phyloP scores from a whole-genome alignment of 2,888 invertebrate species.

The Epinotia nisella region DNA sequence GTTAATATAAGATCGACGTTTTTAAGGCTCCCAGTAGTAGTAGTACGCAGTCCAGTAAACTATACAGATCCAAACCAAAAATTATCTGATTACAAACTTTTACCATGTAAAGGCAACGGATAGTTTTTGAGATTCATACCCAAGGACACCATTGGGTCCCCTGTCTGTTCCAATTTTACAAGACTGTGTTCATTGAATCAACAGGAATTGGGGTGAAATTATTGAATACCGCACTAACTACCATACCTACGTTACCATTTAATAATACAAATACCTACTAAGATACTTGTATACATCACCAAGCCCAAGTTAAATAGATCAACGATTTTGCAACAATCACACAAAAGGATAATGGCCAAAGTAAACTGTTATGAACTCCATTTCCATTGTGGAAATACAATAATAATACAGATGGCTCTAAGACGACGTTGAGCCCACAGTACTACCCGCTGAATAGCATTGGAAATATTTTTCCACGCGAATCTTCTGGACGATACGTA shows the following conservation, averaged over 20 bases:
- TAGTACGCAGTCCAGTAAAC: too few relatives aligned
- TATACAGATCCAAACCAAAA: too few relatives aligned
- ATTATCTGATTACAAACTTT: too few relatives aligned
- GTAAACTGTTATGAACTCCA: constrained; percentile 37
- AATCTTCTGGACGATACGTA: constrained; percentile 47
- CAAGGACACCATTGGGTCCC: too few relatives aligned
- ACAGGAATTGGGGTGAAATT: too few relatives aligned
- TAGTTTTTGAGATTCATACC: too few relatives aligned
- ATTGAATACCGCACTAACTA: neutral
- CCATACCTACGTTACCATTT: neutral
- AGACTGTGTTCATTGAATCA: too few relatives aligned
- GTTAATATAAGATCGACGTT: too few relatives aligned
- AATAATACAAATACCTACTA: neutral
- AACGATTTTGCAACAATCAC: constrained; percentile 20
- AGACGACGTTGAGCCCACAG: constrained; percentile 25
- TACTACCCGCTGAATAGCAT: constrained; percentile 30
- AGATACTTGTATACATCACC: neutral
- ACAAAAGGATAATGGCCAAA: constrained; percentile 31
- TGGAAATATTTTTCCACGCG: constrained; percentile 52
- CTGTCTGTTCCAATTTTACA: too few relatives aligned
- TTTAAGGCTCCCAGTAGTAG: too few relatives aligned
- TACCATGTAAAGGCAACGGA: too few relatives aligned
- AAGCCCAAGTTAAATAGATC: neutral
- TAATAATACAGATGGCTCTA: constrained; percentile 37
- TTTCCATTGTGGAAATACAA: constrained; percentile 43